phyloP scores from a whole-genome alignment of 2,888 invertebrate species.

The Frankliniella intonsa region DNA sequence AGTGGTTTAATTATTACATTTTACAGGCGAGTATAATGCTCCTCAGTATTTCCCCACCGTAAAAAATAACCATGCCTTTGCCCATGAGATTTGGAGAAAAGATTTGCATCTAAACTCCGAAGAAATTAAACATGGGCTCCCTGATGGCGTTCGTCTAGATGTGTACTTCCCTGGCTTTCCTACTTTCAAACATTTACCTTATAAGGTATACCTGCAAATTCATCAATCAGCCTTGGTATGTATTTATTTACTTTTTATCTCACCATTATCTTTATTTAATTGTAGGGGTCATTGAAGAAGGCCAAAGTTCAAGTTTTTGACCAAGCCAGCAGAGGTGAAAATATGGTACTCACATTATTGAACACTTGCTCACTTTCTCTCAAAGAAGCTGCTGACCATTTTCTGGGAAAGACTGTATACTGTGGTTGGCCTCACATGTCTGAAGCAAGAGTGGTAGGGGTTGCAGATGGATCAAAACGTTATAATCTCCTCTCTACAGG shows the following conservation, averaged over 20 bases:
- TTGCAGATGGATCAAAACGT: conserved; percentile 9
- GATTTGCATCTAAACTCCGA: conserved; percentile 56
- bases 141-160: conserved; percentile 62
- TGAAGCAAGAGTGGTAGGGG: conserved; percentile 58
- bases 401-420: conserved; percentile 70
- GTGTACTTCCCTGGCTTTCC: conserved; percentile 88
- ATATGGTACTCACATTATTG: conserved; percentile 70
- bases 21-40: conserved; percentile 46
- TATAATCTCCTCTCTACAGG: background rate
- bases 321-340: conserved; percentile 72
- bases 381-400: conserved; percentile 55
- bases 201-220: conserved; percentile 55
- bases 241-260: conserved; percentile 28
- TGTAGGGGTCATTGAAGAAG: conserved; percentile 60
- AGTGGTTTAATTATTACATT: conserved; percentile 12
- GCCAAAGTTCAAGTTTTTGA: conserved; percentile 85
- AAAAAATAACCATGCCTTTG: conserved; percentile 54
- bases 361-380: conserved; percentile 40
- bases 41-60: conserved; percentile 62
- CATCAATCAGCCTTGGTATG: conserved; percentile 24
- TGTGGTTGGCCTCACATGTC: conserved; percentile 90
- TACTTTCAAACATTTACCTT: conserved; percentile 77
- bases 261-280: conserved; percentile 34
- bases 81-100: conserved; percentile 51
- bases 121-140: conserved; percentile 63